phyloP scores from a whole-genome alignment of 2,888 invertebrate species.

The Polietes domitor region DNA sequence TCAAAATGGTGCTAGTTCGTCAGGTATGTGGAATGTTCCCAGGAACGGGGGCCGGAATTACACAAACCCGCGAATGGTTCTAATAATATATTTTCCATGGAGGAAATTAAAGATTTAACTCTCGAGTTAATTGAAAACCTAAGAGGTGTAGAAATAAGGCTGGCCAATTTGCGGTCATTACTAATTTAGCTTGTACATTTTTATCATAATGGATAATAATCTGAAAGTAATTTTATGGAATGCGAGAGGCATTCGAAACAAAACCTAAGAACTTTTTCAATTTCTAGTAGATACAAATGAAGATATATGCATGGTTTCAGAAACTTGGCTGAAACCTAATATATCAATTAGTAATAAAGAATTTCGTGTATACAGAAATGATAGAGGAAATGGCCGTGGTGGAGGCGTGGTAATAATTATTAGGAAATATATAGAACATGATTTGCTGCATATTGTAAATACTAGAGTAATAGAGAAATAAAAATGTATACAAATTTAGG shows the following conservation, averaged over 20 bases:
- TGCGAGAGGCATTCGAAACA: too few relatives aligned
- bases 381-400: slow-evolving; percentile 13
- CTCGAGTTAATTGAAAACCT: not conserved
- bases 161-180: slow-evolving; percentile 36
- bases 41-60: not conserved
- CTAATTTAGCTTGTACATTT: slow-evolving; percentile 42
- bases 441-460: slow-evolving; percentile 17
- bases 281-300: not conserved
- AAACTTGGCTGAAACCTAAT: slow-evolving; percentile 16
- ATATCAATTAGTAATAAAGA: slow-evolving; percentile 17
- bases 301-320: slow-evolving; percentile 17
- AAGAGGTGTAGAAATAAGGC: slow-evolving; percentile 9
- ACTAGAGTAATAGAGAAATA: slow-evolving; percentile 31
- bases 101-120: not conserved
- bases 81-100: not conserved
- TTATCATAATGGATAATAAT: slow-evolving; percentile 24
- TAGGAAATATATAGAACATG: slow-evolving; percentile 19
- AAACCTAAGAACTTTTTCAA: slow-evolving; percentile 7
- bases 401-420: too few relatives aligned
- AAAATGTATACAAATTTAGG: not conserved
- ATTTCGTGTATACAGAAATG: too few relatives aligned
- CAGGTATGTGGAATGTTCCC: not conserved
- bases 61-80: not conserved
- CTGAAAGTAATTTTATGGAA: slow-evolving; percentile 8
- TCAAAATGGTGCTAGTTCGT: not conserved